Evolutionary conservation across 2,113 vertebrate genomes (phyloP).

Genomic region (Hemicordylus capensis): DNA sequence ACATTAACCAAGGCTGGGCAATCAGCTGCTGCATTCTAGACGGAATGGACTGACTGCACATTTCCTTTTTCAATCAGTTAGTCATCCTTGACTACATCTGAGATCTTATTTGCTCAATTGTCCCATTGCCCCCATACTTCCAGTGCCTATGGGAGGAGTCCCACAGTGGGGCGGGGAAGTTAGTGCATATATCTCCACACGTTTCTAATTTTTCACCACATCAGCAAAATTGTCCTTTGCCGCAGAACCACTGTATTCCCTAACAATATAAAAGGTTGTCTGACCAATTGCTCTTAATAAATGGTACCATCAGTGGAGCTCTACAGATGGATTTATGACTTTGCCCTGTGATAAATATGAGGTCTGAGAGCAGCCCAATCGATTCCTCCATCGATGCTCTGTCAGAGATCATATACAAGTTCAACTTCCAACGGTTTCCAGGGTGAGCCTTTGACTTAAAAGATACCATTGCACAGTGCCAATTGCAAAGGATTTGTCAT

Average conservation of each 20-base stretch:
- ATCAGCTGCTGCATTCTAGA: no score
- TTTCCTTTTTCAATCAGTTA: no score
- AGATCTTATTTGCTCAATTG: no score
- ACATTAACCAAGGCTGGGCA: no score
- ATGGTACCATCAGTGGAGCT: background rate
- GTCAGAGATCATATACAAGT: background rate
- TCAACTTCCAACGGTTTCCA: constrained; percentile 9
- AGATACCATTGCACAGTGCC: background rate
- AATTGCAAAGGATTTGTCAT: constrained; percentile 9
- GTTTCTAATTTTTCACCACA: background rate
- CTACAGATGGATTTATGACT: background rate
- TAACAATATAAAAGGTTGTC: background rate
- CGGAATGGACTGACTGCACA: no score
- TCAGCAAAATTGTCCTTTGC: background rate
- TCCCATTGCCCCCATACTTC: no score
- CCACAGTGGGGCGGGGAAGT: no score
- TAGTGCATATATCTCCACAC: background rate
- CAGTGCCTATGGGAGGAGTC: no score
- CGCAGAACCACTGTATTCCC: background rate
- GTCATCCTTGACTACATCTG: no score
- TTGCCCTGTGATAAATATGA: constrained; percentile 24
- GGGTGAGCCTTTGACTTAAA: constrained; percentile 9
- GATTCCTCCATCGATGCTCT: background rate
- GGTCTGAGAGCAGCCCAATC: constrained; percentile 8
- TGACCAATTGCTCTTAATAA: constrained; percentile 10